Percentiles rank a stretch among this genome's conserved stretches.
phyloP scores from a whole-genome alignment of 2,797 vertebrate genomes.

The Heliangelus exortis region DNA sequence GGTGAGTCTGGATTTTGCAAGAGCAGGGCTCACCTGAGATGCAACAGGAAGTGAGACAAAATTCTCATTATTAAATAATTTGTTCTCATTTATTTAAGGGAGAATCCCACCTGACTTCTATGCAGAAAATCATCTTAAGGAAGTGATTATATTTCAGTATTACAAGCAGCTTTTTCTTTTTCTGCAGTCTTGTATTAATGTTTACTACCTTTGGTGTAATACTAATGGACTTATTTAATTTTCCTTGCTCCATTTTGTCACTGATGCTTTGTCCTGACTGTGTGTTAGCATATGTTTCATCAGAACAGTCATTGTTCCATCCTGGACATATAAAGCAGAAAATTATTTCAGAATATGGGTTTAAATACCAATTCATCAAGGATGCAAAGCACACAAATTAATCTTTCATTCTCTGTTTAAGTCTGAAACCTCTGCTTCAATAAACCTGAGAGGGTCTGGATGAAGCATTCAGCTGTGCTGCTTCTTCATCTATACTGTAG shows the following conservation, averaged over 20 bases:
- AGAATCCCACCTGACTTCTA: background rate
- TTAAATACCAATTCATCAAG: background rate
- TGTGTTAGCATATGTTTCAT: background rate
- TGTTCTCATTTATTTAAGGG: background rate
- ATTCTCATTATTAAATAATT: background rate
- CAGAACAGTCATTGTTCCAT: background rate
- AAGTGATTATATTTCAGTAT: background rate
- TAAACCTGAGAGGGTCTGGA: background rate
- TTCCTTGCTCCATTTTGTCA: conserved; percentile 11
- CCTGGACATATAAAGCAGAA: background rate
- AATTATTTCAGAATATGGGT: background rate
- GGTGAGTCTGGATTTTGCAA: background rate
- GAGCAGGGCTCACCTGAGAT: background rate
- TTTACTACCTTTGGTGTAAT: background rate
- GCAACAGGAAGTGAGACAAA: background rate
- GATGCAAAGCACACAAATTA: background rate
- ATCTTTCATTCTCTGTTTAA: background rate
- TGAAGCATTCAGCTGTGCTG: fast-evolving
- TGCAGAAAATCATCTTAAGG: background rate
- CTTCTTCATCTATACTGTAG: background rate
- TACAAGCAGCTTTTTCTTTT: background rate
- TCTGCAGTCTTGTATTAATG: background rate
- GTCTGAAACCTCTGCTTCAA: background rate
- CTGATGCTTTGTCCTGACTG: background rate
- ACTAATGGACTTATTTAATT: background rate